These are phyloP conservation scores for Macquaria australasica DNA, from an alignment of 2,113 vertebrate genomes.

Conservation along the genomic window DNA sequence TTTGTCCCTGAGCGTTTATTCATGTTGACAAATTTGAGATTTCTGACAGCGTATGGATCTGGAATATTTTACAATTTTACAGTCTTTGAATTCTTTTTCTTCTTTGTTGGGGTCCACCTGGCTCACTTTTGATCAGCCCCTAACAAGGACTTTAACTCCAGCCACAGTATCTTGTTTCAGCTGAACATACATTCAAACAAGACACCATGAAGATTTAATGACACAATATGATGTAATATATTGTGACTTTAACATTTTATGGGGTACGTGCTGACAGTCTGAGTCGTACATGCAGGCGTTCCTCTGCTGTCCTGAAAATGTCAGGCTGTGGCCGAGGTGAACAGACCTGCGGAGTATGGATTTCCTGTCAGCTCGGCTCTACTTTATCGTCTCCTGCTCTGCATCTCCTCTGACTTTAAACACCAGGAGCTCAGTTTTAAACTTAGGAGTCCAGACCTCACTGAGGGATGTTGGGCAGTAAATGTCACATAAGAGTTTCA, in stretches of 20 bases:
- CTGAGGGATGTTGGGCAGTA: not conserved
- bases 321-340: slow-evolving; percentile 59
- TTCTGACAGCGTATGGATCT: not conserved
- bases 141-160: not conserved
- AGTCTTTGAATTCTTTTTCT: not conserved
- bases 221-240: not conserved
- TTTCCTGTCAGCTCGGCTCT: slow-evolving; percentile 61
- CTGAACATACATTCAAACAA: too few species aligned
- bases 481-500: not conserved
- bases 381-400: slow-evolving; percentile 34
- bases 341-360: slow-evolving; percentile 57
- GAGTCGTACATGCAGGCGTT: slow-evolving; percentile 41
- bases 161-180: not conserved
- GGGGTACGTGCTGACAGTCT: not conserved
- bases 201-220: not conserved
- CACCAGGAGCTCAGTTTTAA: slow-evolving; percentile 8
- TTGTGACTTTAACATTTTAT: not conserved
- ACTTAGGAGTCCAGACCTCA: not conserved
- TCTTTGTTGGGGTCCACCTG: not conserved
- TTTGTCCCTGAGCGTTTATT: too few species aligned
- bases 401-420: slow-evolving; percentile 31
- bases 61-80: too few species aligned
- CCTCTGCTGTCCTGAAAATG: slow-evolving; percentile 54
- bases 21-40: not conserved
- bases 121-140: too few species aligned